Evolutionary conservation across 2,113 vertebrate species (phyloP).

Genomic region (Hiodon alosoides): DNA sequence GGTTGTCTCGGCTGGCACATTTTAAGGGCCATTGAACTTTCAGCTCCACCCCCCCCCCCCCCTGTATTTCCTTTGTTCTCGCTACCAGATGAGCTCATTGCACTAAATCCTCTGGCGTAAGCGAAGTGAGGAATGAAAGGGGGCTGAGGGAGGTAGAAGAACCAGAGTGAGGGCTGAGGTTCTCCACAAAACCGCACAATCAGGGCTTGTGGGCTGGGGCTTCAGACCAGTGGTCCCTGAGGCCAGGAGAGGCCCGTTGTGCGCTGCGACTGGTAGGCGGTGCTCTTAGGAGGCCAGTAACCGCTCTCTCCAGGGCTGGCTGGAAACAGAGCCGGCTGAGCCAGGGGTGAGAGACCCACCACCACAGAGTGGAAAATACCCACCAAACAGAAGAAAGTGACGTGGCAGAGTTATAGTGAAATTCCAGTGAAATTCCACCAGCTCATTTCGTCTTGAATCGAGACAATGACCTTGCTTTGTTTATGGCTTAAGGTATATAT

Average conservation of each 20-base stretch:
- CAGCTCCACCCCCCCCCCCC: background rate
- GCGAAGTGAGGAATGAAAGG: constrained; percentile 25
- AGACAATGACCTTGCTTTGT: too few relatives aligned
- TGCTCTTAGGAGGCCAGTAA: background rate
- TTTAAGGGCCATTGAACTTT: background rate
- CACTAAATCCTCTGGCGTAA: background rate
- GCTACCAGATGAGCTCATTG: constrained; percentile 1
- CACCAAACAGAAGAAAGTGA: background rate
- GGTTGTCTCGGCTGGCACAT: background rate
- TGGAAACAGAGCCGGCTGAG: background rate
- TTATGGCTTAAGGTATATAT: too few relatives aligned
- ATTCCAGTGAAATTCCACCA: too few relatives aligned
- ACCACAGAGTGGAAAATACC: background rate
- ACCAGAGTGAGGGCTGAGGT: constrained; percentile 4
- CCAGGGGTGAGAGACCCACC: background rate
- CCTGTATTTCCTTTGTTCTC: constrained; percentile 2
- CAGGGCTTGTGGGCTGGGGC: background rate
- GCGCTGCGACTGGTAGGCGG: background rate
- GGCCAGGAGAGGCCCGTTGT: background rate
- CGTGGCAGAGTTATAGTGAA: too few relatives aligned
- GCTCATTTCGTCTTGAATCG: too few relatives aligned
- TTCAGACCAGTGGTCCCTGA: background rate
- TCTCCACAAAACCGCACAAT: constrained; percentile 4
- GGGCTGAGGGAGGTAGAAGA: constrained; percentile 21
- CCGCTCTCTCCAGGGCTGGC: background rate